Base-by-base conservation (phyloP, 2,888 invertebrate genomes). In the Parelbella ahira region DNA sequence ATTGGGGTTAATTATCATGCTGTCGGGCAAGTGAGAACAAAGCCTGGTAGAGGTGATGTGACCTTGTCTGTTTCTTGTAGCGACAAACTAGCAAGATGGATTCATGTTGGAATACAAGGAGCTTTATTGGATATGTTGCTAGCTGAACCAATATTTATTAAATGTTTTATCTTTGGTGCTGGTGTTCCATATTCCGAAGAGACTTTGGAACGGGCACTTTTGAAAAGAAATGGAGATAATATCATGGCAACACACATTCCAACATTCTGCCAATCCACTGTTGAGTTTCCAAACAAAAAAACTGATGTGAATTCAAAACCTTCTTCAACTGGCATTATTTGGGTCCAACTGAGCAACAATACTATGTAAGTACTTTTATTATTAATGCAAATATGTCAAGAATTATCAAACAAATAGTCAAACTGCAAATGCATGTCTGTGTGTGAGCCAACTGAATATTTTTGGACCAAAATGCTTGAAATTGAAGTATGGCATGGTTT, bases 81-180 rank as follows among this genome's bases (percentile, higher is more conserved):
- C 73, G 98, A 98, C 77, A 98, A 98, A 88, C 82, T 98, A 6
- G 92, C 96, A 1, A 92, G 93, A 58, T 98, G 98, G 98, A 92
- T 93, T 63, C 84, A 94, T 46, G 65, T 96, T 18, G 97, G 98
- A 0, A 67, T 96, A 12, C 97, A 95, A 84, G 97, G 98, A 2
- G 91, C 94, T 2, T 76, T 98, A 2, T 66, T 97, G 30, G 91
- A 91, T 48, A 71, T 91, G 46, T 68, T 97, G 12, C 70, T 97
- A 10, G 62, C 82, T 2, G 61, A 86, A 44, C 92, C 94, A 5
- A 89, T 98, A 59, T 92, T 91, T 67, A 78, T 97, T 0, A 76
- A 88, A 37, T 89, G 91, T 37, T 88, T 96, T 44, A 91, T 92
- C 37, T 90, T 97, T 65, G 93, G 93, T 37, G 91, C 90, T 45